Base-by-base conservation (phyloP, 2,888 invertebrate genomes). In the Abrostola tripartita region DNA sequence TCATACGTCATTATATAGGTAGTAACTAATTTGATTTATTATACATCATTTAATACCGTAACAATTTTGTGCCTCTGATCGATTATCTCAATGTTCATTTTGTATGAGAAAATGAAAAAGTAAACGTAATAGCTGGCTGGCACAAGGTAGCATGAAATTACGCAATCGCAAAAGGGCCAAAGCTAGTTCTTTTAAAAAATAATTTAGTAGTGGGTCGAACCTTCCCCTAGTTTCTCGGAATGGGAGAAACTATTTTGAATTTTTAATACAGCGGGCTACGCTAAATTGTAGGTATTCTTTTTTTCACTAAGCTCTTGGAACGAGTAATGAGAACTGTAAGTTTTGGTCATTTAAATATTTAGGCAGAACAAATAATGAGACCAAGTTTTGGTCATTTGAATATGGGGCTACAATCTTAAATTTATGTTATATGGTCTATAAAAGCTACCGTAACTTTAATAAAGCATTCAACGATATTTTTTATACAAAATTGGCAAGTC, bases 141-240 rank as follows among this genome's bases (percentile, higher is more conserved):
- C 44, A 65, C 14, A 56, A 50, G 50, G 47, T 54, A 59, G 51
- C 53, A 65, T 37, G 61, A 67, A 65, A 67, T 55, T 67, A 52
- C 47, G 55, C 60, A 71, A 67, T 67, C 14, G 51, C 62, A 57
- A 60, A 69, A 74, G 51, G 55, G 61, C 14, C n/a, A 14, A 51
- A 52, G 24, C 41, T 44, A 24, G 51, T 52, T 59, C 44, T 52
- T 60, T 52, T 24, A 60, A 50, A 52, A 52, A 60, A 52, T 60
- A 52, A 60, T 52, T 52, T 10, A 47, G 52, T 52, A 37, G 56
- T 24, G 11, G 47, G 37, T 56, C 12, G 47, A 37, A 40, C 24
- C 37, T 50, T 35, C 24, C 11, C 35, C 44, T 40, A 52, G 41
- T 50, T 58, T 40, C 14, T 9, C 41, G 12, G 41, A 47, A 58